Conservation (phyloP, 2,888 invertebrate species). For the Notodonta dromedarius region DNA sequence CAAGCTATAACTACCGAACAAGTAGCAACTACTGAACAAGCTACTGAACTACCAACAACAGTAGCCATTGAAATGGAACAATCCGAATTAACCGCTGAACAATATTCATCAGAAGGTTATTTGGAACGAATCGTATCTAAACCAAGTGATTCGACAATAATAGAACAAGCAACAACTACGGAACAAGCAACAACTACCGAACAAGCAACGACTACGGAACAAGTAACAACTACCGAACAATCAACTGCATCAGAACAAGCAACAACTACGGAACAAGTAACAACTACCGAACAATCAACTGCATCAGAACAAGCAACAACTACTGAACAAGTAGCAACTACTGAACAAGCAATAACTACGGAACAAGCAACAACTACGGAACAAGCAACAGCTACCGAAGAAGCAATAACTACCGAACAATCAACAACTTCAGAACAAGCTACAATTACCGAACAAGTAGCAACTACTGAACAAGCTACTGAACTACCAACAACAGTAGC, state of each 20-base stretch:
- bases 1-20: neutral
- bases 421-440: too few relatives aligned
- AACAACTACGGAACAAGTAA: neutral
- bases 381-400: constrained; percentile 8
- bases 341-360: constrained; percentile 1
- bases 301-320: neutral
- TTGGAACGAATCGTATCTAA: too few relatives aligned
- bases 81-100: too few relatives aligned
- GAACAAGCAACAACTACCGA: neutral
- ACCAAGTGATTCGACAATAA: too few relatives aligned
- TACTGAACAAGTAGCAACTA: neutral
- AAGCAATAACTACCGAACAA: neutral
- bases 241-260: too few relatives aligned
- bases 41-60: too few relatives aligned
- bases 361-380: constrained; percentile 15
- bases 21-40: neutral
- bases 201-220: too few relatives aligned
- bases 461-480: too few relatives aligned
- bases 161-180: constrained; percentile 4
- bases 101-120: too few relatives aligned
- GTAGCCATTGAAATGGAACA: neutral
- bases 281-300: neutral
- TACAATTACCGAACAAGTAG: constrained; percentile 8
- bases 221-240: too few relatives aligned
- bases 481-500: too few relatives aligned